Conservation (phyloP, 2,888 invertebrate genomes). For the Dilophus febrilis region DNA sequence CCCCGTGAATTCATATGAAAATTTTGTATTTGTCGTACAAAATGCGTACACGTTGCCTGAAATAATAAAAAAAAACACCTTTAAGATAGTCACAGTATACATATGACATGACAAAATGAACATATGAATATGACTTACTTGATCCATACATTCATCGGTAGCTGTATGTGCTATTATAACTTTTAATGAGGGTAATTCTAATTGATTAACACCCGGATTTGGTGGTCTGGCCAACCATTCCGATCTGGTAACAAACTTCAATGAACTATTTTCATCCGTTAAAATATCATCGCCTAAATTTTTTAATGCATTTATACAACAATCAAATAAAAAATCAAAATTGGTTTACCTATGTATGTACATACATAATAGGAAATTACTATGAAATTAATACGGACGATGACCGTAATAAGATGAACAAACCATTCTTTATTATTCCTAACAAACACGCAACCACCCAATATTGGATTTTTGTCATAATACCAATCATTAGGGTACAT, state of each 20-base stretch:
- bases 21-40: conserved; percentile 41
- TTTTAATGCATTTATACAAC: no score
- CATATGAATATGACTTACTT: no score
- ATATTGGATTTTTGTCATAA: no score
- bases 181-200: conserved; percentile 28
- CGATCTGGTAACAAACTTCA: conserved; percentile 34
- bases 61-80: background rate
- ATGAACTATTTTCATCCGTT: conserved; percentile 8
- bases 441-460: no score
- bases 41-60: conserved; percentile 39
- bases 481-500: no score
- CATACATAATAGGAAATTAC: no score
- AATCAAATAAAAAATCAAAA: no score
- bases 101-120: background rate
- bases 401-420: no score
- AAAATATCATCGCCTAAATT: no score
- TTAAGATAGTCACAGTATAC: background rate
- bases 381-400: no score
- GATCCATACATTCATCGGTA: conserved; percentile 34
- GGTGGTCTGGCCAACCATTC: conserved; percentile 49
- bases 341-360: no score
- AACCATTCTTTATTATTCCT: no score
- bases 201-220: conserved; percentile 21
- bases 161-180: conserved; percentile 43
- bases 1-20: conserved; percentile 46